phyloP scores from a whole-genome alignment of 2,888 invertebrate species.

The Tachystola acroxantha region DNA sequence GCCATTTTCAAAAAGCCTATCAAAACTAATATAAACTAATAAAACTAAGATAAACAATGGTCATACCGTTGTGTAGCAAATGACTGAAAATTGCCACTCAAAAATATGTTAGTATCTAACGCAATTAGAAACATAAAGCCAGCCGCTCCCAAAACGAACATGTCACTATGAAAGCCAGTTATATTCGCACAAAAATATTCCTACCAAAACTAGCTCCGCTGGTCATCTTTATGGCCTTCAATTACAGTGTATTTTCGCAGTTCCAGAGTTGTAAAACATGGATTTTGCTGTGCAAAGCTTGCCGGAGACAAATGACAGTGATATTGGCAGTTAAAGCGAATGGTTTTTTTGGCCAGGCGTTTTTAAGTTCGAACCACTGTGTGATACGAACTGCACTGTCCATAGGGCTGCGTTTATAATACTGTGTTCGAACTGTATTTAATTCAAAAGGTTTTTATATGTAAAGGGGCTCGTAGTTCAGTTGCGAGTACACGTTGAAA shows the following conservation, averaged over 20 bases:
- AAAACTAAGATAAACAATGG: too few relatives aligned
- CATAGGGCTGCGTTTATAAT: too few relatives aligned
- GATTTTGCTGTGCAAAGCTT: constrained; percentile 36
- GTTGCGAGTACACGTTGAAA: too few relatives aligned
- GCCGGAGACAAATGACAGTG: constrained; percentile 54
- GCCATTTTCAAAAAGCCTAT: too few relatives aligned
- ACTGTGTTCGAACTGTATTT: too few relatives aligned
- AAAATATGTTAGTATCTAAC: constrained; percentile 30
- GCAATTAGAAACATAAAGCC: constrained; percentile 49
- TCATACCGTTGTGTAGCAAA: too few relatives aligned
- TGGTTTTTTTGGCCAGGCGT: constrained; percentile 35
- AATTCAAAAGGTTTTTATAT: too few relatives aligned
- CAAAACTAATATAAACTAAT: too few relatives aligned
- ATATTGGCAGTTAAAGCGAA: constrained; percentile 58
- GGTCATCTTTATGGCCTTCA: not conserved
- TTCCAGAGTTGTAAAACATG: not conserved
- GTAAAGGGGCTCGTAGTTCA: too few relatives aligned
- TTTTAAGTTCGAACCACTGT: constrained; percentile 37
- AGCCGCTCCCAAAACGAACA: constrained; percentile 44
- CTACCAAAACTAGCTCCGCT: constrained; percentile 3
- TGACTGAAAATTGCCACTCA: constrained; percentile 1
- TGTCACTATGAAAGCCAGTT: constrained; percentile 45
- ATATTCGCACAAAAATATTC: constrained; percentile 33
- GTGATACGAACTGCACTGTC: constrained; percentile 1
- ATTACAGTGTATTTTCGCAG: not conserved